Conservation (phyloP, 2,113 vertebrate genomes). For the Odontophorus gujanensis region DNA sequence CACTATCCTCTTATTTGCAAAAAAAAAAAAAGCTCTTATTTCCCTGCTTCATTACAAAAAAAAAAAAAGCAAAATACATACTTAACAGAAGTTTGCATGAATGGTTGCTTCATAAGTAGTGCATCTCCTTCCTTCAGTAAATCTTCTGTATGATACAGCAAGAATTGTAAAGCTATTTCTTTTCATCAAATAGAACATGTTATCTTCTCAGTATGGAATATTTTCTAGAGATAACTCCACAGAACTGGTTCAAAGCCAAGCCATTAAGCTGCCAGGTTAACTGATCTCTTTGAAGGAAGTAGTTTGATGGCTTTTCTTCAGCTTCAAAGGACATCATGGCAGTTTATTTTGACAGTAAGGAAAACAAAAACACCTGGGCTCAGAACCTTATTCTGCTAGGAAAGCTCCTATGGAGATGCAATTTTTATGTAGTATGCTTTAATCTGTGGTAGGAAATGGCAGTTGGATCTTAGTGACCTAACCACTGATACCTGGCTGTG, state of each 20-base stretch:
- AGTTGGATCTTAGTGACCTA: background rate
- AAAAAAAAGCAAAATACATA: background rate
- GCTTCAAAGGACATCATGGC: background rate
- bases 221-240: background rate
- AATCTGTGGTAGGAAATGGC: background rate
- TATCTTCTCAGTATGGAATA: background rate
- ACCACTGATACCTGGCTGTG: background rate
- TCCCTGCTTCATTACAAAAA: background rate
- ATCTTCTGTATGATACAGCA: background rate
- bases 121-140: background rate
- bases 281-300: background rate
- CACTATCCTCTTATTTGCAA: background rate
- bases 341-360: background rate
- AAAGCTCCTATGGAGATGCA: background rate
- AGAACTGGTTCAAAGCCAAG: background rate
- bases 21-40: background rate
- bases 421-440: background rate
- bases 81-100: background rate
- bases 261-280: background rate
- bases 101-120: background rate
- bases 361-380: background rate
- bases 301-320: background rate
- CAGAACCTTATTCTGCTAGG: background rate
- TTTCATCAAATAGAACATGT: background rate
- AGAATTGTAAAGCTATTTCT: conserved; percentile 13